phyloP scores from a whole-genome alignment of 2,888 invertebrate genomes.

The Corbicula japonica region DNA sequence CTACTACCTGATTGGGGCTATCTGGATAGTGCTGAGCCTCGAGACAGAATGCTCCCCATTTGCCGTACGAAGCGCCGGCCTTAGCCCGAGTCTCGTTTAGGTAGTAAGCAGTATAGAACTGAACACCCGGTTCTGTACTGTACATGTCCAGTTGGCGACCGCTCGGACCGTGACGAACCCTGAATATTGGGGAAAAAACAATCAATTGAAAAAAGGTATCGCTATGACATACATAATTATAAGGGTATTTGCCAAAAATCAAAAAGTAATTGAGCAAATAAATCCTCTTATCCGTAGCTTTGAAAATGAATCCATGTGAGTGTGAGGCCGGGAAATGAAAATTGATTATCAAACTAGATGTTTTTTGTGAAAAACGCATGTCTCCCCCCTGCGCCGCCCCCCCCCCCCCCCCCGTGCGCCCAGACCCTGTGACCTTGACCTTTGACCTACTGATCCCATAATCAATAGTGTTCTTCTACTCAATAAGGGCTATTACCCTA shows the following conservation, averaged over 20 bases:
- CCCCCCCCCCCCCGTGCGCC: no score
- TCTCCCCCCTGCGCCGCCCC: no score
- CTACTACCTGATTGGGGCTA: constrained; percentile 91
- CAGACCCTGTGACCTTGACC: no score
- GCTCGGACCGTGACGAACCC: constrained; percentile 81
- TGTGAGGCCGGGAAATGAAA: not conserved
- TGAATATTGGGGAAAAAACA: constrained; percentile 36
- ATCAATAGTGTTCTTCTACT: no score
- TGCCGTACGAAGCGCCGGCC: constrained; percentile 90
- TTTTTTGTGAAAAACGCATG: no score
- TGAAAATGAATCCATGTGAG: no score
- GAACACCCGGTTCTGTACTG: constrained; percentile 96
- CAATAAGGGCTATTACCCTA: no score
- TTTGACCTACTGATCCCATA: no score
- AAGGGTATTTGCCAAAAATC: no score
- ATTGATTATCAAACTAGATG: no score
- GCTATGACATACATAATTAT: not conserved
- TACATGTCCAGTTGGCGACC: constrained; percentile 93
- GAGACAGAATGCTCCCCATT: constrained; percentile 94
- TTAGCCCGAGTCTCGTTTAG: constrained; percentile 91
- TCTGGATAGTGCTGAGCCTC: constrained; percentile 98
- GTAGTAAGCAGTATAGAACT: constrained; percentile 94
- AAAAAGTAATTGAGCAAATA: not conserved
- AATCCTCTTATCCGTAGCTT: no score
- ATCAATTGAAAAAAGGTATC: not conserved